Conservation (phyloP, 2,113 vertebrate genomes). For the Boleophthalmus pectinirostris region DNA sequence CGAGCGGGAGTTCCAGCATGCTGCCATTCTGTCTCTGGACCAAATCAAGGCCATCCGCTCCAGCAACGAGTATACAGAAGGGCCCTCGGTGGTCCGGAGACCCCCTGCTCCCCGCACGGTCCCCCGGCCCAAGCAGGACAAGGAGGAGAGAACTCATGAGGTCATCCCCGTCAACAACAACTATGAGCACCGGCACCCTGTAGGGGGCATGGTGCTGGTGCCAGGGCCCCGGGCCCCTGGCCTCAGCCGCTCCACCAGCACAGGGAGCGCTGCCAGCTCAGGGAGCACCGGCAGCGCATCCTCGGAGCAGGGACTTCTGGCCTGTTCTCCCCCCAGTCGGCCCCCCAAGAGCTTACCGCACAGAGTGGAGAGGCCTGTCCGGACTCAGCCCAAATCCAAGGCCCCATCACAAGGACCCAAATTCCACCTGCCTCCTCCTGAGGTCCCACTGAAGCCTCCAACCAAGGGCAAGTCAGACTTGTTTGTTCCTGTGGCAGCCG, state of each 20-base stretch:
- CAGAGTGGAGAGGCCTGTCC: constrained; percentile 79
- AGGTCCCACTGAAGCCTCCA: constrained; percentile 84
- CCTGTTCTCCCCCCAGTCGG: constrained; percentile 80
- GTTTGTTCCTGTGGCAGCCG: constrained; percentile 53
- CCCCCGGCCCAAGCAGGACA: constrained; percentile 82
- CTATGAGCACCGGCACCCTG: constrained; percentile 80
- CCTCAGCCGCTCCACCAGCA: constrained; percentile 92
- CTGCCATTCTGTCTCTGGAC: constrained; percentile 92
- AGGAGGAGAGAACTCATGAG: constrained; percentile 95
- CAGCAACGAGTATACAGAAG: constrained; percentile 95
- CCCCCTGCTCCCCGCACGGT: constrained; percentile 78
- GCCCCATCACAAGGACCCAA: constrained; percentile 48
- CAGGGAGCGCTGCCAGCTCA: constrained; percentile 91
- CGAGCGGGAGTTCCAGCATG: constrained; percentile 82
- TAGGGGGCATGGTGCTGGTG: constrained; percentile 54
- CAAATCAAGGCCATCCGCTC: constrained; percentile 96
- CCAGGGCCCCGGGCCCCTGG: constrained; percentile 77
- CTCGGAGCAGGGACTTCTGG: constrained; percentile 90
- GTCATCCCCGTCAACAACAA: constrained; percentile 92
- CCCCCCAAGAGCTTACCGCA: constrained; percentile 62
- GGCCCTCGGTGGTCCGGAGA: constrained; percentile 84
- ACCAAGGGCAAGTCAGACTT: constrained; percentile 80
- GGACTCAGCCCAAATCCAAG: constrained; percentile 88
- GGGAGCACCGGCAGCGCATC: constrained; percentile 93
- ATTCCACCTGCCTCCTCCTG: constrained; percentile 69